Evolutionary conservation across 2,113 vertebrate species (phyloP).

Genomic region (Colaptes auratus): DNA sequence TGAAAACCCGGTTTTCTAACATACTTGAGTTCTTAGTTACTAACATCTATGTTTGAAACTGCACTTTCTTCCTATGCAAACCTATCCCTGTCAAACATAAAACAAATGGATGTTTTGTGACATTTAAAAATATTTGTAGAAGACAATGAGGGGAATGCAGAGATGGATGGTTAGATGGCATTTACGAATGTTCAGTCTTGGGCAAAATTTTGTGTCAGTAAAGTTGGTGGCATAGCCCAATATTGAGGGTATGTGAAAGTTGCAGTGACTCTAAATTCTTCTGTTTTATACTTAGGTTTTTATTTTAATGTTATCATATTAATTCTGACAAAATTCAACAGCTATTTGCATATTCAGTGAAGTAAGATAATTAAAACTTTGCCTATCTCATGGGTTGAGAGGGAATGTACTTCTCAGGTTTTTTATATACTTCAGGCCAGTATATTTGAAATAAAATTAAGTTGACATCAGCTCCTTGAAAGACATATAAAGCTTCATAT

Average conservation of each 20-base stretch:
- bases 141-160: neutral
- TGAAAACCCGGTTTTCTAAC: neutral
- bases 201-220: neutral
- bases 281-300: neutral
- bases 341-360: neutral
- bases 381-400: neutral
- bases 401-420: neutral
- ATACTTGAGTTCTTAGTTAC: neutral
- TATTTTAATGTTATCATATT: neutral
- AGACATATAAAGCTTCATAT: neutral
- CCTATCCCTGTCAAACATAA: neutral
- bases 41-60: neutral
- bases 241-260: neutral
- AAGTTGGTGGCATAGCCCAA: neutral
- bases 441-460: conserved; percentile 13
- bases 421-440: neutral
- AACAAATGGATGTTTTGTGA: neutral
- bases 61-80: neutral
- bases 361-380: neutral
- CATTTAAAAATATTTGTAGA: neutral
- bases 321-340: neutral
- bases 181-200: neutral
- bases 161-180: neutral
- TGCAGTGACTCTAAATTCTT: neutral
- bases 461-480: neutral